Evolutionary conservation across 2,797 vertebrate species (phyloP).

Genomic region (Gymnoscopelus braueri): DNA sequence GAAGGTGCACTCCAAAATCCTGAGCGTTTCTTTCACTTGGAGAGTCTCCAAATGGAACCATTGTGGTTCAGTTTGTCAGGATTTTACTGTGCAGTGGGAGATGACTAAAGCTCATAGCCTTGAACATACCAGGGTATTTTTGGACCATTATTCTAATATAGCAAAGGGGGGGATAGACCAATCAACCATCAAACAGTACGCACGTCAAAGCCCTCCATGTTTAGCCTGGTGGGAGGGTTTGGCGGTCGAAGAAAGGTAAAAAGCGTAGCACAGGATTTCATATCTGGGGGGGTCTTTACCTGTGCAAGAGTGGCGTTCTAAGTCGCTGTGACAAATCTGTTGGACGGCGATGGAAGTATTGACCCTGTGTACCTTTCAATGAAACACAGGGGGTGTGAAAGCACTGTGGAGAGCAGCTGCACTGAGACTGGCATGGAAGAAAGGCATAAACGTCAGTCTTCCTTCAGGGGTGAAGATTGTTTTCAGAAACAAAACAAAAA

Average conservation of each 20-base stretch:
- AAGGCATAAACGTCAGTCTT: slow-evolving; percentile 15
- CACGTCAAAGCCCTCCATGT: slow-evolving; percentile 6
- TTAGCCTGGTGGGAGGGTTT: neutral
- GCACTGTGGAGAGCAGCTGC: slow-evolving; percentile 14
- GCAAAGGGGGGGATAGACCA: neutral
- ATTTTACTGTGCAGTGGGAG: too few relatives aligned
- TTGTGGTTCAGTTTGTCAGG: too few relatives aligned
- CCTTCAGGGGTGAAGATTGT: slow-evolving; percentile 11
- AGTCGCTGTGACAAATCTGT: slow-evolving; percentile 37
- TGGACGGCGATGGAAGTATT: slow-evolving; percentile 15
- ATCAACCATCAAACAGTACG: slow-evolving; percentile 9
- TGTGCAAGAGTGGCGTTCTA: slow-evolving; percentile 11
- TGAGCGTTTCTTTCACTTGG: too few relatives aligned
- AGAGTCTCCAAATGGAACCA: too few relatives aligned
- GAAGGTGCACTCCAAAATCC: slow-evolving; percentile 11
- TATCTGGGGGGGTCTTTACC: slow-evolving; percentile 2
- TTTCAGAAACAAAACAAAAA: slow-evolving; percentile 22
- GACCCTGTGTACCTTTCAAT: slow-evolving; percentile 37
- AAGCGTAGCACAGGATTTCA: slow-evolving; percentile 16
- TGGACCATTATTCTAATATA: too few relatives aligned
- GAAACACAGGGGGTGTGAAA: slow-evolving; percentile 45
- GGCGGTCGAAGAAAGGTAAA: neutral
- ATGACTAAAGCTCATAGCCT: too few relatives aligned
- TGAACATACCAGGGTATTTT: too few relatives aligned
- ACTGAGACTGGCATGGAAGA: slow-evolving; percentile 24